Evolutionary conservation across 2,797 vertebrate genomes (phyloP).

Genomic region (Diplodus sargus): DNA sequence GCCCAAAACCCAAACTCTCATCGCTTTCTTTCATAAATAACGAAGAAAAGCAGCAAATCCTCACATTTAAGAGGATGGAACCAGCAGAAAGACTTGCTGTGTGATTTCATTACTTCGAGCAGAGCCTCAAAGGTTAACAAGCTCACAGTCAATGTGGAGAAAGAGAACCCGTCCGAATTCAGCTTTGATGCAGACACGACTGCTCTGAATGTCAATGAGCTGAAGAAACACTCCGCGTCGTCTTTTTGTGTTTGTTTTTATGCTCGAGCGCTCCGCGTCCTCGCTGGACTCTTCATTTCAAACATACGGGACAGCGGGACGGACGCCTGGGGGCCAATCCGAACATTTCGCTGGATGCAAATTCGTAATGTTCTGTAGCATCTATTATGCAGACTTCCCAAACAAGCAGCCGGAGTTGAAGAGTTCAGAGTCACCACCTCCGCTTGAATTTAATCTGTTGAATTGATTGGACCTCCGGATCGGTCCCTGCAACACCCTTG

Average conservation of each 20-base stretch:
- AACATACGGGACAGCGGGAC: slow-evolving; percentile 31
- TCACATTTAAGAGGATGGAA: too few species aligned
- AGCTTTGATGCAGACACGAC: slow-evolving; percentile 61
- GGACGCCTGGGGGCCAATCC: slow-evolving; percentile 18
- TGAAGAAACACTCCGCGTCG: slow-evolving; percentile 30
- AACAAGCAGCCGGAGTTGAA: slow-evolving; percentile 53
- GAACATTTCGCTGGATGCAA: slow-evolving; percentile 33
- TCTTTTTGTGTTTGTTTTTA: slow-evolving; percentile 4
- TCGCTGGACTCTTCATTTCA: slow-evolving; percentile 28
- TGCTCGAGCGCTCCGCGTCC: background rate
- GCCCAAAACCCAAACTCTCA: too few species aligned
- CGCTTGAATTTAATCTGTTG: slow-evolving; percentile 70
- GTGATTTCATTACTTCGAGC: slow-evolving; percentile 38
- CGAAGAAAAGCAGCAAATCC: too few species aligned
- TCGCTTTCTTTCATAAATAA: too few species aligned
- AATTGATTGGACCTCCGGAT: slow-evolving; percentile 75
- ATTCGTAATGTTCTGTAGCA: slow-evolving; percentile 35
- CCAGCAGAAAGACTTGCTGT: background rate
- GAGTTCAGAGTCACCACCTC: slow-evolving; percentile 63
- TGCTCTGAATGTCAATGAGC: slow-evolving; percentile 62
- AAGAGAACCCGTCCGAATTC: slow-evolving; percentile 46
- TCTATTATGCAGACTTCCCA: slow-evolving; percentile 28
- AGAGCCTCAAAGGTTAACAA: slow-evolving; percentile 65
- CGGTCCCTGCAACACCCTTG: slow-evolving; percentile 47
- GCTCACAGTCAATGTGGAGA: slow-evolving; percentile 49